Base-by-base conservation (phyloP, 2,888 invertebrate genomes). In the Parnassius orleans region DNA sequence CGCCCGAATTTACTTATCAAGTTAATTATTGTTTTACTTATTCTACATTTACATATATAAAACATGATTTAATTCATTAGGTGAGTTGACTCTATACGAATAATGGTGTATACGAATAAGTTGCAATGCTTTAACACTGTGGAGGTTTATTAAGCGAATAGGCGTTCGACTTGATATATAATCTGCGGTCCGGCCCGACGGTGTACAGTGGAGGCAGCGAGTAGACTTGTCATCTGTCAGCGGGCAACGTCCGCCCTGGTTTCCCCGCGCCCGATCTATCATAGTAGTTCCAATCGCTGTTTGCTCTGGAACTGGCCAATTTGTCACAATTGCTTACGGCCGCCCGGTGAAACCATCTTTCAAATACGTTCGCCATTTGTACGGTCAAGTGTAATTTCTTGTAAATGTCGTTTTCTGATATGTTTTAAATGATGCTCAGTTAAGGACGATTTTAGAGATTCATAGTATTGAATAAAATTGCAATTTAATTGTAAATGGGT, bases 361-460 rank as follows among this genome's bases (percentile, higher is more conserved):
- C 61, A 56, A 57, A 56, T 56, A 56, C 51, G 15, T 52, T 19
- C 56, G 47, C 51, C 56, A 46, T 61, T 56, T 61, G 42, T 52
- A 53, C 54, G 57, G 44, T 64, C 52, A 52, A 52, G 19, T 60
- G 53, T n/a, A 57, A 61, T 63, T 33, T 53, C 61, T 61, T 67
- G 61, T 63, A 60, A 65, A 63, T 62, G 65, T 63, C 63, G 65
- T 60, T 60, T 54, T 65, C 57, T 59, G 62, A 59, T 66, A 33
- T 33, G 33, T 33, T 33, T 33, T 33, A 33, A 33, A 33, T 7
- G 33, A 33, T 33, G 33, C 33, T 7, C 33, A 33, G 33, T 33
- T 33, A 33, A 7, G 33, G 33, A 33, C 7, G 33, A 5, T 33
- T 33, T 33, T 7, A 33, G 7, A 33, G 33, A 33, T 5, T 33